Conservation (phyloP, 2,113 vertebrate species). For the Clupea harengus region DNA sequence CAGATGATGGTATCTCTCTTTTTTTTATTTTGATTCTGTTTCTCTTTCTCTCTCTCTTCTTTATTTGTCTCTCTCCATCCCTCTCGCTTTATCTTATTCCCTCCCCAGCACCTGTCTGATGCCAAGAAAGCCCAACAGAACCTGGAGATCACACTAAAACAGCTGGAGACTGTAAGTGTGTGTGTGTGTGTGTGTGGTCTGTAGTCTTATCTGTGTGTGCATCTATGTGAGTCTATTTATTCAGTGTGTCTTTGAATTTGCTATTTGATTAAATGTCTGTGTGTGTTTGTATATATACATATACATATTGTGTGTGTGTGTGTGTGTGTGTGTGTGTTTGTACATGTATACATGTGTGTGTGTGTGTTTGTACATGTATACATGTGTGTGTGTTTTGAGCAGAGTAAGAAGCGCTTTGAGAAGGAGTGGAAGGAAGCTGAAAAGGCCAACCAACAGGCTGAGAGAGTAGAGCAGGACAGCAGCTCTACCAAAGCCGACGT, state of each 20-base stretch:
- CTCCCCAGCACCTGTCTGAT: constrained; percentile 74
- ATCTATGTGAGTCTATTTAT: too few species aligned
- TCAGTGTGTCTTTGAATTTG: too few species aligned
- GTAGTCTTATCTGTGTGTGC: background rate
- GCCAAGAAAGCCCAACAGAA: constrained; percentile 82
- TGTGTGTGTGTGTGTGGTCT: background rate
- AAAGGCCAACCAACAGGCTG: constrained; percentile 77
- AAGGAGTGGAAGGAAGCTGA: constrained; percentile 83
- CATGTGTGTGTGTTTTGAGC: constrained; percentile 51
- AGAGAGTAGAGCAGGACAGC: constrained; percentile 74
- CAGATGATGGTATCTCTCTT: background rate
- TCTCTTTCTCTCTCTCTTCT: background rate
- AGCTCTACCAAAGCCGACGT: constrained; percentile 76
- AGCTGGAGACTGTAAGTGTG: constrained; percentile 79
- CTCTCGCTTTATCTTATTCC: constrained; percentile 18
- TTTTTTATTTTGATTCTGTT: background rate
- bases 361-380: constrained; percentile 49
- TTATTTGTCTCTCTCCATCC: background rate
- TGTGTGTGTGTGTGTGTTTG: background rate
- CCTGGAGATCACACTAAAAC: constrained; percentile 77
- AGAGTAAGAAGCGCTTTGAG: constrained; percentile 84
- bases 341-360: background rate
- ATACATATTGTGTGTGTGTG: background rate
- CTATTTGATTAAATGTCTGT: too few species aligned
- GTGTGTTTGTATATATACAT: too few species aligned